Conservation (phyloP, 1,140 invertebrate species). For the Drosophila funebris region DNA sequence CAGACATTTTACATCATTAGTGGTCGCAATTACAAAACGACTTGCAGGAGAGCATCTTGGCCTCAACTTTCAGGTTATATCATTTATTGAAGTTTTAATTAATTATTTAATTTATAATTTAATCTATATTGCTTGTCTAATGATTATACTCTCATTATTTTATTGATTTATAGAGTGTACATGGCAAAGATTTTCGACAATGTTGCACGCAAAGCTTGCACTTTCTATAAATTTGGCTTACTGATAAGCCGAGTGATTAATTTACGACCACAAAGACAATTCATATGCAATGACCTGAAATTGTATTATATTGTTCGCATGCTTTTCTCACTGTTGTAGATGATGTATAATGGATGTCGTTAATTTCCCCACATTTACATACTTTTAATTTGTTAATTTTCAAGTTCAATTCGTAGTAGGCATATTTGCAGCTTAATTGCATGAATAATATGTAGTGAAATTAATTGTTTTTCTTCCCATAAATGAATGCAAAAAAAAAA, state of each 20-base stretch:
- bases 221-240: slow-evolving; percentile 29
- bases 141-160: neutral
- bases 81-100: too few species aligned
- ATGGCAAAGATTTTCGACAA: slow-evolving; percentile 1
- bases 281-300: slow-evolving; percentile 40
- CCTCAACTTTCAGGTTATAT: too few species aligned
- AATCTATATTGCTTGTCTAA: neutral
- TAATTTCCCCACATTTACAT: slow-evolving; percentile 58
- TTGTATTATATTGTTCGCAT: slow-evolving; percentile 24
- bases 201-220: slow-evolving; percentile 27
- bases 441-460: slow-evolving; percentile 48
- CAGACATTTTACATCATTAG: too few species aligned
- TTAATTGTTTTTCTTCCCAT: slow-evolving; percentile 20
- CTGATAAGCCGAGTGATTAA: slow-evolving; percentile 27
- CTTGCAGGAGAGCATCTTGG: too few species aligned
- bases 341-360: slow-evolving; percentile 26
- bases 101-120: neutral
- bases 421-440: slow-evolving; percentile 22
- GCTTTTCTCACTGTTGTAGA: slow-evolving; percentile 3
- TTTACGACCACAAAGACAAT: slow-evolving; percentile 23
- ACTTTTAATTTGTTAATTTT: slow-evolving; percentile 44
- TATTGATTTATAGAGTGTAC: neutral
- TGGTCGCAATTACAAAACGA: too few species aligned
- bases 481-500: slow-evolving; percentile 25
- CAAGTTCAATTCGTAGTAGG: slow-evolving; percentile 48